These are phyloP conservation scores for Cryptomyrus ogoouensis DNA, from an alignment of 2,113 vertebrate species.

Conservation along the genomic window DNA sequence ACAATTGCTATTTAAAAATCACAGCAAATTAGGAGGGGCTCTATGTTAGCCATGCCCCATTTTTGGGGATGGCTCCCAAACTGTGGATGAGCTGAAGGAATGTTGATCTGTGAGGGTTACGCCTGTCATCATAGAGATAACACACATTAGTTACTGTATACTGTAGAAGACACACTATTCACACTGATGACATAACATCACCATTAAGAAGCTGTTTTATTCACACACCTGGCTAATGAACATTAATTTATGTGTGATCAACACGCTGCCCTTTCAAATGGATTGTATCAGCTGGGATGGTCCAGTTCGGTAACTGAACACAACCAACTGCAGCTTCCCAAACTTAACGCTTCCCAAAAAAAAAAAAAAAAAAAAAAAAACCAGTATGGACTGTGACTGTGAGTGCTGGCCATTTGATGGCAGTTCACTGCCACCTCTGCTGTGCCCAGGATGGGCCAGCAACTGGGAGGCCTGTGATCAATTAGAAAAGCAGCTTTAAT, in stretches of 20 bases:
- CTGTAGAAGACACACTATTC: background rate
- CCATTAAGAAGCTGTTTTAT: background rate
- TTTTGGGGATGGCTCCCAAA: background rate
- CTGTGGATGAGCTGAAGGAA: background rate
- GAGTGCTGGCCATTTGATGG: background rate
- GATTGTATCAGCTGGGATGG: background rate
- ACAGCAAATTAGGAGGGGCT: background rate
- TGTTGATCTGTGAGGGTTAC: background rate
- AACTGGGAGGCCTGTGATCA: conserved; percentile 52
- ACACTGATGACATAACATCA: background rate
- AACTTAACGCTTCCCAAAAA: background rate
- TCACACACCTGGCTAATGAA: background rate
- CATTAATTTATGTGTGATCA: background rate
- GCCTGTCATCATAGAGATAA: background rate
- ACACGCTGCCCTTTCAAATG: background rate
- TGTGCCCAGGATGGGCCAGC: conserved; percentile 50
- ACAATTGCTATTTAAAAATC: background rate
- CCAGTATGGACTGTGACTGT: background rate
- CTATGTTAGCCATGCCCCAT: background rate
- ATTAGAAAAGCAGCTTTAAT: conserved; percentile 52
- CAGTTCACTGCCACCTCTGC: background rate
- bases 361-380: background rate
- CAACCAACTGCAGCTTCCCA: background rate
- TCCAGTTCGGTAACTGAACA: background rate
- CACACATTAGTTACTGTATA: background rate